These are phyloP conservation scores for Coregonus ussuriensis DNA, from an alignment of 2,797 vertebrate genomes.

Conservation along the genomic window DNA sequence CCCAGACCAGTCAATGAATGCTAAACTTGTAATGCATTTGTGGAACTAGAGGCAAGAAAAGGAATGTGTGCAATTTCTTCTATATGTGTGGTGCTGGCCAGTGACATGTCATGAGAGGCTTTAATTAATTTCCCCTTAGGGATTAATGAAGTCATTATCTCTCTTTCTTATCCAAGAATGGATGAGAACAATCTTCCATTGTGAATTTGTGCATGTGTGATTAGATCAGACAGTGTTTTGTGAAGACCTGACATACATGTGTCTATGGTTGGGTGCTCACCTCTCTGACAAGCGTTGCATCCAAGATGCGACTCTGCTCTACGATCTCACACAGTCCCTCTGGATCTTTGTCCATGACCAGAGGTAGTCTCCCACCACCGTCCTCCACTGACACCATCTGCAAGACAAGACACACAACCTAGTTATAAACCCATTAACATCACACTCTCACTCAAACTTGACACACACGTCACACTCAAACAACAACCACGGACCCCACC, in stretches of 20 bases:
- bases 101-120: too few species aligned
- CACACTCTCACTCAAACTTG: background rate
- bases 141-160: background rate
- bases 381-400: constrained; percentile 82
- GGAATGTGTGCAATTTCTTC: background rate
- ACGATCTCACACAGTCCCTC: constrained; percentile 71
- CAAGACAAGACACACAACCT: constrained; percentile 8
- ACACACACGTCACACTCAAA: background rate
- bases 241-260: background rate
- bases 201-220: background rate
- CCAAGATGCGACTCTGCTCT: constrained; percentile 73
- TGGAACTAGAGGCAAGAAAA: background rate
- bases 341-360: constrained; percentile 67
- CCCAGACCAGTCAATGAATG: background rate
- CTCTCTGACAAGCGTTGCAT: constrained; percentile 71
- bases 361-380: constrained; percentile 46
- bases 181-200: background rate
- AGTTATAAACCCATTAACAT: background rate
- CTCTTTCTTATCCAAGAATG: background rate
- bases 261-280: constrained; percentile 51
- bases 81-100: too few species aligned
- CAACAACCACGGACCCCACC: background rate
- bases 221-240: background rate
- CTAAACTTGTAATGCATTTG: background rate
- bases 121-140: too few species aligned